Evolutionary conservation across 2,797 vertebrate genomes (phyloP).

Genomic region (Chrysocyon brachyurus): DNA sequence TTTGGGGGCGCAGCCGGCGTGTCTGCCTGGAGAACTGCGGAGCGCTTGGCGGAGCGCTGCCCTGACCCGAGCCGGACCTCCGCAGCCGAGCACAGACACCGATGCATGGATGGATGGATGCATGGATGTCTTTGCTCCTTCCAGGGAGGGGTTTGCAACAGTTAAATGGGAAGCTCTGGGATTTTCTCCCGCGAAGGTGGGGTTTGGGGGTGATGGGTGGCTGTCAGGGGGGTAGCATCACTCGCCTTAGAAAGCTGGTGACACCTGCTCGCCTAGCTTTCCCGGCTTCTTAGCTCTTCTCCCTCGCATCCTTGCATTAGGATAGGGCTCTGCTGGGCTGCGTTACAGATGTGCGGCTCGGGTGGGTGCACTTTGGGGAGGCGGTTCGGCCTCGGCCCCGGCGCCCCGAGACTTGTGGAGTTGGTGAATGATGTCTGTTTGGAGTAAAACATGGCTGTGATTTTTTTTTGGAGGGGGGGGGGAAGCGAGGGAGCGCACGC

Average conservation of each 20-base stretch:
- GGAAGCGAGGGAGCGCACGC: conserved; percentile 40
- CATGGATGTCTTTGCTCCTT: not conserved
- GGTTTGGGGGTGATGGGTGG: not conserved
- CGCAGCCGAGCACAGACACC: not conserved
- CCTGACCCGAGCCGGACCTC: not conserved
- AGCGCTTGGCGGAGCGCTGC: conserved; percentile 68
- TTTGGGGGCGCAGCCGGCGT: conserved; percentile 54
- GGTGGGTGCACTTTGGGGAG: conserved; percentile 67
- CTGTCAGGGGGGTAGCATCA: not conserved
- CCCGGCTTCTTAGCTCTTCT: not conserved
- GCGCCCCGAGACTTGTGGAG: conserved; percentile 72
- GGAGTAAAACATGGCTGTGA: conserved; percentile 78
- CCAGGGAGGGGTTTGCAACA: not conserved
- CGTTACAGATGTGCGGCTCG: conserved; percentile 59
- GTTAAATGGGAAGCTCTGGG: conserved; percentile 26
- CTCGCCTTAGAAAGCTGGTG: not conserved
- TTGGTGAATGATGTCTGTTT: conserved; percentile 69
- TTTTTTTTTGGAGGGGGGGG: not conserved
- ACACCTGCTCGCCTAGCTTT: not conserved
- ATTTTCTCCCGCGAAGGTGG: conserved; percentile 20
- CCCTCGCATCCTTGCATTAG: not conserved
- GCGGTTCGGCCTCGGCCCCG: conserved; percentile 49
- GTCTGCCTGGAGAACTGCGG: conserved; percentile 66
- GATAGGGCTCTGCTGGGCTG: conserved; percentile 77
- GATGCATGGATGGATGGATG: too few relatives aligned